Evolutionary conservation across 1,140 invertebrate species (phyloP).

Genomic region (Cyphomyrmex costatus): DNA sequence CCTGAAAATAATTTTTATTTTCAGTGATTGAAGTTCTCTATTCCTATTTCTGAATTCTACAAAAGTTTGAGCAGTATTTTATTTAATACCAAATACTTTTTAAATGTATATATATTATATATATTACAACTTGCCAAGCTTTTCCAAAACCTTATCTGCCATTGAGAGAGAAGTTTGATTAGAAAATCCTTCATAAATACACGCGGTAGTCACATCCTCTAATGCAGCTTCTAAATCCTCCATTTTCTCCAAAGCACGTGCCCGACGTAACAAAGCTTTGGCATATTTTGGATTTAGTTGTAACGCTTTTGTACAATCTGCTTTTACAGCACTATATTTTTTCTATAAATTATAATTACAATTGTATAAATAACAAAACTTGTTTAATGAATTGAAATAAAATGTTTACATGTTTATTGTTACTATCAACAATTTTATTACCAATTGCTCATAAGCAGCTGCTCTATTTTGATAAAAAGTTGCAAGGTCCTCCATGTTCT

Average conservation of each 20-base stretch:
- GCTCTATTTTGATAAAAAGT: conserved; percentile 98
- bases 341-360: conserved; percentile 86
- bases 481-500: conserved; percentile 92
- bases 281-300: conserved; percentile 95
- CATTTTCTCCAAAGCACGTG: conserved; percentile 93
- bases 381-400: neutral
- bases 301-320: conserved; percentile 95
- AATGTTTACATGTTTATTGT: neutral
- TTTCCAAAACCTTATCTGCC: conserved; percentile 95
- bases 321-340: conserved; percentile 94
- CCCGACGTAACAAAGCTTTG: conserved; percentile 95
- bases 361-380: conserved; percentile 33
- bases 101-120: too few species aligned
- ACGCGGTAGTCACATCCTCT: conserved; percentile 97
- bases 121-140: conserved; percentile 90
- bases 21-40: neutral
- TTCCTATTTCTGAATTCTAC: conserved; percentile 6
- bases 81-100: neutral
- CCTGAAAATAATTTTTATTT: conserved; percentile 84
- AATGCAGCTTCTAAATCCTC: conserved; percentile 93
- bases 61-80: conserved; percentile 4
- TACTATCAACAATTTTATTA: conserved; percentile 80
- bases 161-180: conserved; percentile 92
- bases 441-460: conserved; percentile 96
- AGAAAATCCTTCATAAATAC: conserved; percentile 95